Percentiles rank a stretch among this genome's conserved stretches.
Conservation (phyloP, 2,797 vertebrate species). For the Acanthiza pusilla region DNA sequence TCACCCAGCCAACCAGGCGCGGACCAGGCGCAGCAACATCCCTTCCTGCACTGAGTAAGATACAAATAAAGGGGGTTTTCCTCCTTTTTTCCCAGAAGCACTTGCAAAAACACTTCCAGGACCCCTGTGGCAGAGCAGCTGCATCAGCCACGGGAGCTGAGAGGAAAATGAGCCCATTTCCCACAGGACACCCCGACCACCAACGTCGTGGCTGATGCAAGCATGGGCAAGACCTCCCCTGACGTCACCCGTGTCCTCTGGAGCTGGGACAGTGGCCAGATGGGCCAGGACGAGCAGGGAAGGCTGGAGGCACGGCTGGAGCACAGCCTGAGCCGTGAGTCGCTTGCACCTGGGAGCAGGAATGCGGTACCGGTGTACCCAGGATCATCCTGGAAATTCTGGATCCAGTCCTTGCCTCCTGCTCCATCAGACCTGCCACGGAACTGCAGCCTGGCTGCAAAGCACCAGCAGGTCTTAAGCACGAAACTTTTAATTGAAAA, state of each 20-base stretch:
- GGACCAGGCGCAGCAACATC: neutral
- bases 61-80: accelerated
- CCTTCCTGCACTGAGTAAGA: accelerated
- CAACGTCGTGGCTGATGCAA: neutral
- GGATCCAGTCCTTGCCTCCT: neutral
- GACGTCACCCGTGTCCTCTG: neutral
- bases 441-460: neutral
- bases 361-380: accelerated
- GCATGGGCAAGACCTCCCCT: neutral
- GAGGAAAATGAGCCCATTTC: neutral
- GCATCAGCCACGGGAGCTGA: accelerated
- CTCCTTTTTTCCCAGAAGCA: neutral
- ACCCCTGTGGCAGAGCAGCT: neutral
- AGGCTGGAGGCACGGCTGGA: neutral
- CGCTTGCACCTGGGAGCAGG: neutral
- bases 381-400: neutral
- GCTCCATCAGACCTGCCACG: neutral
- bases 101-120: neutral
- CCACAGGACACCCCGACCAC: neutral
- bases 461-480: neutral
- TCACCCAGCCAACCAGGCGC: accelerated
- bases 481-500: neutral
- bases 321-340: neutral
- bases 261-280: neutral
- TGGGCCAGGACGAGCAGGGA: neutral